Conservation (phyloP, 2,797 vertebrate species). For the Phoeniculus purpureus region DNA sequence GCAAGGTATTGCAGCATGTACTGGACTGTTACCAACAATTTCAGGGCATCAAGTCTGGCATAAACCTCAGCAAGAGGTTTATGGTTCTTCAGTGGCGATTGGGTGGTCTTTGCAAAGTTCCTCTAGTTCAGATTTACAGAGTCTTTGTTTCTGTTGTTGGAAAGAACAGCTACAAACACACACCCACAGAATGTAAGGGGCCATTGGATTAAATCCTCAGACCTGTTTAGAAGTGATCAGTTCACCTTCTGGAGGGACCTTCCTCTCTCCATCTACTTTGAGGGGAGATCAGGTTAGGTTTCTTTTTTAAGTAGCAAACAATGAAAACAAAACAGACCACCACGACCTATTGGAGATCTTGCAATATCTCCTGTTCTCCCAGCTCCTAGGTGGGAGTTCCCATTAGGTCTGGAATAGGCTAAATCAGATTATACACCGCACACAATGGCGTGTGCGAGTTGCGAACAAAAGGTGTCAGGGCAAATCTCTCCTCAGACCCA, state of each 20-base stretch:
- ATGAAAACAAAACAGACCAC: constrained; percentile 37
- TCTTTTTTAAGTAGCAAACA: not conserved
- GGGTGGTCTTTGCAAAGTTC: not conserved
- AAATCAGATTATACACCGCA: constrained; percentile 48
- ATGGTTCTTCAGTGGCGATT: not conserved
- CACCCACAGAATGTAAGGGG: not conserved
- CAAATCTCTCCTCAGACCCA: constrained; percentile 41
- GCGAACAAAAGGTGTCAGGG: constrained; percentile 7
- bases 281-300: not conserved
- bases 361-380: not conserved
- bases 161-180: not conserved
- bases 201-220: not conserved
- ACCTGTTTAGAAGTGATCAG: not conserved
- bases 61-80: not conserved
- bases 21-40: not conserved
- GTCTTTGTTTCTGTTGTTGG: not conserved
- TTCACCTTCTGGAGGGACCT: not conserved
- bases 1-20: not conserved
- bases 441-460: constrained; percentile 25
- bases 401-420: constrained; percentile 44
- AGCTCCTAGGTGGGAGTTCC: constrained; percentile 38
- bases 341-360: constrained; percentile 16
- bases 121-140: not conserved
- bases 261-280: not conserved
- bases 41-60: not conserved